A percentile compares a stretch with the other conserved stretches of the same genome.
Conservation (phyloP, 2,888 invertebrate genomes). For the Chalcosyrphus nemorum region DNA sequence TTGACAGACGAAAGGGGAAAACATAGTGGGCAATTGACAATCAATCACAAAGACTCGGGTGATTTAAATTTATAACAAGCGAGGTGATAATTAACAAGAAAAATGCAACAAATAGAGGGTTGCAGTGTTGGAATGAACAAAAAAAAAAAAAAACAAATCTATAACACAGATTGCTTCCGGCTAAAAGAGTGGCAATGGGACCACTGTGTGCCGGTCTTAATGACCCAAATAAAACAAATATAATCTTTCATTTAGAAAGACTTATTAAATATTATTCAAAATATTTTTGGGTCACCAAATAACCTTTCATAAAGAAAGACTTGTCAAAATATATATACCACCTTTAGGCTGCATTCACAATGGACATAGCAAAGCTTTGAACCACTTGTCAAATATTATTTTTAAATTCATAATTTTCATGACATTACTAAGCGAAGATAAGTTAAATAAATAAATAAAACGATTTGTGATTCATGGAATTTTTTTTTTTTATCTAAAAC, state of each 20-base stretch:
- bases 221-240: not conserved
- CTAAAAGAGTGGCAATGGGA: not conserved
- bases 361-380: no score
- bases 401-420: not conserved
- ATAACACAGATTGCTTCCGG: conserved; percentile 5
- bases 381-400: no score
- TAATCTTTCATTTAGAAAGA: not conserved
- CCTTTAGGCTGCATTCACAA: not conserved
- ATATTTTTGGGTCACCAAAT: no score
- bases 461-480: not conserved
- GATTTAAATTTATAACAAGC: conserved; percentile 2
- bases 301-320: no score
- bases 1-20: not conserved
- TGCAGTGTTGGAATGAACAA: not conserved
- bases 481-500: not conserved
- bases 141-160: not conserved
- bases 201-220: not conserved
- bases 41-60: not conserved
- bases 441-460: not conserved
- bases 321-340: not conserved
- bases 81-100: not conserved
- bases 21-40: not conserved
- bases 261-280: no score
- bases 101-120: not conserved
- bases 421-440: not conserved